These are phyloP conservation scores for Drosophila siamana DNA, from an alignment of 2,888 invertebrate species.

Conservation along the genomic window DNA sequence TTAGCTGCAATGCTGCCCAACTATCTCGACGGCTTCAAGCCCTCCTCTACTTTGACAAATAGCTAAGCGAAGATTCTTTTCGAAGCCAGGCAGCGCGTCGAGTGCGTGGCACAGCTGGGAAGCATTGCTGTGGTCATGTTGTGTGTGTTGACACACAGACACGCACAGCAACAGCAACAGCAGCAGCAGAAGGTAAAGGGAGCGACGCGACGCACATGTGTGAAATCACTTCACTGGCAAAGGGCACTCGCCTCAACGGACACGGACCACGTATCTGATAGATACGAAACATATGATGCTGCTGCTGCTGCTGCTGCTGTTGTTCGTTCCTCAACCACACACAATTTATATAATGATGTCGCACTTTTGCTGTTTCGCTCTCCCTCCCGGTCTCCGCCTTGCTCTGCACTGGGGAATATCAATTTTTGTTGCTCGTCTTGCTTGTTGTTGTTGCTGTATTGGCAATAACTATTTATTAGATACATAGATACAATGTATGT, in stretches of 20 bases:
- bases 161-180: too few relatives aligned
- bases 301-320: constrained; percentile 20
- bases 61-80: constrained; percentile 53
- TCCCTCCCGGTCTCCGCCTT: constrained; percentile 1
- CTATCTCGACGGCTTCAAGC: too few relatives aligned
- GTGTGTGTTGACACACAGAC: constrained; percentile 20
- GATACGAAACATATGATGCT: constrained; percentile 80
- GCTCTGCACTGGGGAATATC: constrained; percentile 69
- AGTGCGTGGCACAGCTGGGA: constrained; percentile 65
- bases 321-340: constrained; percentile 40
- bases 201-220: constrained; percentile 48
- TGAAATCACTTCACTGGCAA: constrained; percentile 71
- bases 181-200: constrained; percentile 1
- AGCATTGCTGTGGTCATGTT: constrained; percentile 78
- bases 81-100: too few relatives aligned
- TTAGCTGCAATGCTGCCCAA: too few relatives aligned
- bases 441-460: constrained; percentile 49
- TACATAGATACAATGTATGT: constrained; percentile 72
- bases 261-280: constrained; percentile 62
- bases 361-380: constrained; percentile 69
- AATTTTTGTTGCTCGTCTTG: constrained; percentile 60
- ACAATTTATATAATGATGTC: constrained; percentile 81
- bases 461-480: constrained; percentile 82
- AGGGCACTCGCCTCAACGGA: constrained; percentile 18
- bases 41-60: constrained; percentile 69